phyloP scores from a whole-genome alignment of 1,140 invertebrate species.

The Drosophila sturtevanti region DNA sequence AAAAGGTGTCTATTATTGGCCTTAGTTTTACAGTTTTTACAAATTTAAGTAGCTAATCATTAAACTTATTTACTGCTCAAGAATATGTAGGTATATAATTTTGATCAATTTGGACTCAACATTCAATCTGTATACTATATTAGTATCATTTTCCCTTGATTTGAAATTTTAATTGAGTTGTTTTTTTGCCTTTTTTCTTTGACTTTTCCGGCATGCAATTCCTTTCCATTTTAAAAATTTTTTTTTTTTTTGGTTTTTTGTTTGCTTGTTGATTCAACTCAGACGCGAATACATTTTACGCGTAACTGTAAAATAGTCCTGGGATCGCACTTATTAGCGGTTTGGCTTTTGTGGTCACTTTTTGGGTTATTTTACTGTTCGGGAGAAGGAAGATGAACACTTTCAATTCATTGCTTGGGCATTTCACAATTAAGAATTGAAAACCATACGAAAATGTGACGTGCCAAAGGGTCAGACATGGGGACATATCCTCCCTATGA shows the following conservation, averaged over 20 bases:
- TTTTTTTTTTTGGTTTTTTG: conserved; percentile 6
- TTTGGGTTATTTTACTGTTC: background rate
- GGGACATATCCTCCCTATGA: background rate
- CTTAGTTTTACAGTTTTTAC: too few species aligned
- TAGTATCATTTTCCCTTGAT: too few species aligned
- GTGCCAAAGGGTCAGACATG: conserved; percentile 23
- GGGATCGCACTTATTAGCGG: conserved; percentile 61
- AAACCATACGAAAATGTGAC: conserved; percentile 44
- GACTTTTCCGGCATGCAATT: too few species aligned
- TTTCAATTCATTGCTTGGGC: conserved; percentile 47
- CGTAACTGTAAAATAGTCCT: conserved; percentile 16
- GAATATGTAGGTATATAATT: too few species aligned
- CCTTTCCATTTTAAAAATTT: background rate
- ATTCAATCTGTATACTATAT: too few species aligned
- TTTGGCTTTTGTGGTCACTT: conserved; percentile 26
- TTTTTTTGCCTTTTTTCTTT: too few species aligned
- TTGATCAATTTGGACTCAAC: too few species aligned
- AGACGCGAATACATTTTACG: conserved; percentile 36
- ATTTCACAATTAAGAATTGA: conserved; percentile 58
- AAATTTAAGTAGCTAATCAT: too few species aligned
- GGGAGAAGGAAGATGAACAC: conserved; percentile 14
- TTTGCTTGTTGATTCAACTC: conserved; percentile 48
- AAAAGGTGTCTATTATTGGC: too few species aligned
- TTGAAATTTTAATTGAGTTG: too few species aligned
- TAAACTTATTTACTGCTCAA: too few species aligned